A percentile compares a stretch with the other conserved stretches of the same genome.
Evolutionary conservation across 2,888 invertebrate species (phyloP).

Genomic region (Mystacides longicornis): DNA sequence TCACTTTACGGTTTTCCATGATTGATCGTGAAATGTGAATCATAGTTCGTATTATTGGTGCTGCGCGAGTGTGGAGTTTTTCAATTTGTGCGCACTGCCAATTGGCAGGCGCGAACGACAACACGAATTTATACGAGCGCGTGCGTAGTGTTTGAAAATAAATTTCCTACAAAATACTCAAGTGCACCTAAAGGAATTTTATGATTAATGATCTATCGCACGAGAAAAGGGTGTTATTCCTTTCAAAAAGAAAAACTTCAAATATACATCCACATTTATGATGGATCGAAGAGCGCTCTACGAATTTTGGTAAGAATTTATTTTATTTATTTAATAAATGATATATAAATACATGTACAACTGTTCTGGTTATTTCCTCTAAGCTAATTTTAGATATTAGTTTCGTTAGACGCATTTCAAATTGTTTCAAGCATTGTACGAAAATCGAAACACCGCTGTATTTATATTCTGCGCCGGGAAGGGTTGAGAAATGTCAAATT

Average conservation of each 20-base stretch:
- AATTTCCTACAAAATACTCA: neutral
- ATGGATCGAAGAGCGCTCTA: constrained; percentile 10
- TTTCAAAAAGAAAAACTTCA: too few relatives aligned
- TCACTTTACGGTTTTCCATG: neutral
- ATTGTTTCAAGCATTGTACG: too few relatives aligned
- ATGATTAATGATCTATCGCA: too few relatives aligned
- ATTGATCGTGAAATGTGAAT: neutral
- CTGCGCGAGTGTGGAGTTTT: neutral
- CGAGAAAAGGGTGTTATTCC: too few relatives aligned
- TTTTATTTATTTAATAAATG: neutral
- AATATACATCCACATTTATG: too few relatives aligned
- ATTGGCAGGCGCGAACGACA: constrained; percentile 21
- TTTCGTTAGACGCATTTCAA: too few relatives aligned
- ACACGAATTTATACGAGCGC: constrained; percentile 17
- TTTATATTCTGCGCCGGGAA: too few relatives aligned
- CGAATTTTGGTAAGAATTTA: constrained; percentile 16
- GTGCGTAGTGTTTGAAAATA: constrained; percentile 7
- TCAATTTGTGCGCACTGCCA: constrained; percentile 16
- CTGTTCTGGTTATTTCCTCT: neutral
- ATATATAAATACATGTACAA: neutral
- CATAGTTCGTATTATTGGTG: neutral
- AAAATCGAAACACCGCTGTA: too few relatives aligned
- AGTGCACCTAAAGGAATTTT: neutral
- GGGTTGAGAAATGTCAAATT: too few relatives aligned
- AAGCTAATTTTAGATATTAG: neutral